These are phyloP conservation scores for Xenentodon cancila DNA, from an alignment of 2,797 vertebrate genomes.

Conservation along the genomic window DNA sequence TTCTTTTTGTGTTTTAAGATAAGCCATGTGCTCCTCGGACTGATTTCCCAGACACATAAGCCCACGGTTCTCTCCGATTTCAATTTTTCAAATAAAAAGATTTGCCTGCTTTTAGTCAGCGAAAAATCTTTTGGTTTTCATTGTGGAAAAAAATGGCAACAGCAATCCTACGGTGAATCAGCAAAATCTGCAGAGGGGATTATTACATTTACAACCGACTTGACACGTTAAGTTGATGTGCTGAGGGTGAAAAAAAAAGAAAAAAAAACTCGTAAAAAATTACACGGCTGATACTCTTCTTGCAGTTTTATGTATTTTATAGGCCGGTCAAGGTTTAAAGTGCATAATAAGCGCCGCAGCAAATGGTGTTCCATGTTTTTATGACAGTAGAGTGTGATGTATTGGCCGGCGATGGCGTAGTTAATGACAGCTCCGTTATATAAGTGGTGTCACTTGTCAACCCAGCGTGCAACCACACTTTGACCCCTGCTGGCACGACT, in stretches of 20 bases:
- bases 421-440: conserved; percentile 83
- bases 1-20: too few species aligned
- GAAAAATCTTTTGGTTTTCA: too few species aligned
- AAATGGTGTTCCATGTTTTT: conserved; percentile 75
- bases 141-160: too few species aligned
- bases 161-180: not conserved
- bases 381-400: conserved; percentile 67
- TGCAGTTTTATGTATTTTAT: conserved; percentile 78
- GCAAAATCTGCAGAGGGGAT: conserved; percentile 10
- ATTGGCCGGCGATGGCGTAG: conserved; percentile 69
- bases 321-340: conserved; percentile 80
- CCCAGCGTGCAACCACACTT: conserved; percentile 56
- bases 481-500: conserved; percentile 62
- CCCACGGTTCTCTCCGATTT: not conserved
- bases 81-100: not conserved
- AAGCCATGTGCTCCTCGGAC: too few species aligned
- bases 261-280: conserved; percentile 72
- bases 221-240: conserved; percentile 66
- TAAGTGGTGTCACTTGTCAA: conserved; percentile 67
- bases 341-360: conserved; percentile 64
- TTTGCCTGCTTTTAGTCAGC: not conserved
- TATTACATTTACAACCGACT: conserved; percentile 4
- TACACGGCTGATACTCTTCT: conserved; percentile 67
- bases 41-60: not conserved
- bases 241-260: conserved; percentile 37